Conservation (phyloP, 2,113 vertebrate species). For the Marmota flaviventris region DNA sequence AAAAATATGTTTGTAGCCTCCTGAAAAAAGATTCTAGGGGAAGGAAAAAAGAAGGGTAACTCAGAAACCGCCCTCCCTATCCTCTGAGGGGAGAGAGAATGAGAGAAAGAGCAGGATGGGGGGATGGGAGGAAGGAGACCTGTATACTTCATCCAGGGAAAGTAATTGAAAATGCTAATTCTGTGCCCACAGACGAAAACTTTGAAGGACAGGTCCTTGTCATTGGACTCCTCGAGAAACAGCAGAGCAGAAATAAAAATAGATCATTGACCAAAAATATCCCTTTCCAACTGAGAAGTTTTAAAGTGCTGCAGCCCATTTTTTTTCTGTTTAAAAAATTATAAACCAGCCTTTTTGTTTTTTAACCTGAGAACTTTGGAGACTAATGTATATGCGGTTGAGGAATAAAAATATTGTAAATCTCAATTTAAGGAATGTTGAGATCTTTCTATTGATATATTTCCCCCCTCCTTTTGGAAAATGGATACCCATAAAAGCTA, state of each 20-base stretch:
- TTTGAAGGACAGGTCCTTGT: conserved; percentile 88
- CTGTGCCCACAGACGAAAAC: conserved; percentile 76
- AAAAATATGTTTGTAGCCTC: conserved; percentile 71
- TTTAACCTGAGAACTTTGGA: conserved; percentile 56
- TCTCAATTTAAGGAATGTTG: background rate
- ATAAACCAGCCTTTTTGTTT: conserved; percentile 76
- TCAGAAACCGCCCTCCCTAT: conserved; percentile 52
- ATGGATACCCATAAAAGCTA: background rate
- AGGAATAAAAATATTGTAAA: conserved; percentile 54
- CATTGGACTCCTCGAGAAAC: conserved; percentile 86
- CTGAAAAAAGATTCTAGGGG: conserved; percentile 40
- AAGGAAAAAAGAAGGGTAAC: conserved; percentile 1
- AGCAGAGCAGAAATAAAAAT: conserved; percentile 89
- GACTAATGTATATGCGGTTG: conserved; percentile 66
- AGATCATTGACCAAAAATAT: conserved; percentile 89
- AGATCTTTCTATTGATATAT: background rate
- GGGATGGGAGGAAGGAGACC: conserved; percentile 51
- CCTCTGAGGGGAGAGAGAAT: conserved; percentile 38
- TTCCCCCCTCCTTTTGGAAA: background rate
- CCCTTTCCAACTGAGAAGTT: conserved; percentile 86
- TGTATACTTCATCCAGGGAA: conserved; percentile 68
- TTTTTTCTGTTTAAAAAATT: conserved; percentile 76
- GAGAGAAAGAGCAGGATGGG: background rate
- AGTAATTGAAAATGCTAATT: conserved; percentile 89
- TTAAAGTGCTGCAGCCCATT: conserved; percentile 81